Evolutionary conservation across 92 coral and sea anemone genomes (phyloP), one percentile per base, ranked within the genome.

Genomic region (Isaurus tuberculatus): DNA sequence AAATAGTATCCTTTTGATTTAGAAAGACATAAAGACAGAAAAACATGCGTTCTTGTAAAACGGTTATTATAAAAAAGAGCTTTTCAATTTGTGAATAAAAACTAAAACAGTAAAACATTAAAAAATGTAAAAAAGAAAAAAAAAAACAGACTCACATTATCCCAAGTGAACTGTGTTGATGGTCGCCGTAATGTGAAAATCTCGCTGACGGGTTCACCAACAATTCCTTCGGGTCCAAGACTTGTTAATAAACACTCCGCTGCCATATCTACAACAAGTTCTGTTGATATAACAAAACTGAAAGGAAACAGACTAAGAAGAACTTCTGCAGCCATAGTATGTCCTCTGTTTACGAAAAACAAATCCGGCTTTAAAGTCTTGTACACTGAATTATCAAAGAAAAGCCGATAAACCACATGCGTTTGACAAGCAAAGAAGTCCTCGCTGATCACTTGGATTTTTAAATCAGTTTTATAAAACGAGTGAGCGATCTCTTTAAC

Each of bases 161-260:
- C 92, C 97, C 97, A 93, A 0, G 84, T 88, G 80, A 91, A 93
- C 44, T 93, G 92, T 19, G 90, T 85, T 37, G 73, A 79, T 20
- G 97, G 97, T 70, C 97, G 90, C 31, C 97, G 79, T 37, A 93
- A 71, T 0, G 88, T 34, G 57, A 93, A 93, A 16, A 90, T 78
- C 0, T 89, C 84, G 34, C 57, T 72, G 11, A 84, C 89, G 1
- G 75, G 83, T 27, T 49, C 48, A 9, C 94, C 94, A 65, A 91
- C 65, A 20, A 92, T 31, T 28, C 61, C 86, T 8, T 69, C 68
- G 16, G 69, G 69, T 36, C 97, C 97, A 0, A 93, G 88, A 10
- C 85, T 86, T 0, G 91, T 53, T 10, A 64, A 17, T 23, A 93
- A 48, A 55, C 92, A 86, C 30, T 85, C 81, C 0, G 92, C 97